Evolutionary conservation across 2,113 vertebrate species (phyloP).

Genomic region (Brachypodius melanocephalos): DNA sequence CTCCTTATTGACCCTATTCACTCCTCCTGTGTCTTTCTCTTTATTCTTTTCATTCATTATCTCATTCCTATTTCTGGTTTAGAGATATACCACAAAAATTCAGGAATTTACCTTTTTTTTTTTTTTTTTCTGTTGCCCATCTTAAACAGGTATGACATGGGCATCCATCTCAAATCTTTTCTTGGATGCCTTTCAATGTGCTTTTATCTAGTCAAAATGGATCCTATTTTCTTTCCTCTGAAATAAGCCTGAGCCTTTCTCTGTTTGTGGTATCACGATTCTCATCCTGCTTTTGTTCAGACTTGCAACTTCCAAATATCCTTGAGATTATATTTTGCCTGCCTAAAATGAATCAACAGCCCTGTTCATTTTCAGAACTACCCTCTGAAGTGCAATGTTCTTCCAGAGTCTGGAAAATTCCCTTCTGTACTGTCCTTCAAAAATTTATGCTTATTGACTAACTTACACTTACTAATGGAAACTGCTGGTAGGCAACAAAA

Average conservation of each 20-base stretch:
- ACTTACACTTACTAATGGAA: background rate
- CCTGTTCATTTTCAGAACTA: conserved; percentile 3
- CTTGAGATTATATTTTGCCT: background rate
- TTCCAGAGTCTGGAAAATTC: background rate
- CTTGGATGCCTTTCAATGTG: background rate
- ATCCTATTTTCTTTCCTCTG: background rate
- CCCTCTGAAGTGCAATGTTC: conserved; percentile 32
- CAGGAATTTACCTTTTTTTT: background rate
- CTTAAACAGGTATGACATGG: background rate
- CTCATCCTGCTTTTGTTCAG: conserved; percentile 10
- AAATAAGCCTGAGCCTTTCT: background rate
- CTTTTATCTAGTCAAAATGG: background rate
- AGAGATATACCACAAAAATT: background rate
- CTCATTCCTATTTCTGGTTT: background rate
- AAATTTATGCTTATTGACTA: background rate
- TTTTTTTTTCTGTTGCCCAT: background rate
- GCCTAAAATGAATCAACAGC: background rate
- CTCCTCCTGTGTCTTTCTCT: background rate
- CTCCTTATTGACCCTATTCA: background rate
- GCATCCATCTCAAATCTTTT: background rate
- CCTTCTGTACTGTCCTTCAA: background rate
- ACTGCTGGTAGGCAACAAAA: background rate
- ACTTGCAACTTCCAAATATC: background rate
- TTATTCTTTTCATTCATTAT: background rate
- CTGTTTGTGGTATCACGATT: background rate